Conservation (phyloP, 2,888 invertebrate genomes). For the Octonoba sinensis region DNA sequence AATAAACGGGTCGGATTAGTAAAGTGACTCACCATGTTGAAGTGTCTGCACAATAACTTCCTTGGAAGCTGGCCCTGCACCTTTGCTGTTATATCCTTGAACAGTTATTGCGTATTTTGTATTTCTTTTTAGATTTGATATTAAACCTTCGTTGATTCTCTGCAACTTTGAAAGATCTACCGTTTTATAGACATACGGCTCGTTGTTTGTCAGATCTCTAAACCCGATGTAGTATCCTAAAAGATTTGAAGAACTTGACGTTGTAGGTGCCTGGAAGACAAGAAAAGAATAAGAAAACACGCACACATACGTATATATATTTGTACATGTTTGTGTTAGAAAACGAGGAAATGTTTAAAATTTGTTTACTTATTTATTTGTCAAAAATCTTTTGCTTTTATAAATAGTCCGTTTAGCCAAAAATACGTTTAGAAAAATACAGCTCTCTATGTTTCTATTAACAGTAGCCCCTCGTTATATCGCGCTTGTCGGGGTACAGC, state of each 20-base stretch:
- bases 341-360: too few species aligned
- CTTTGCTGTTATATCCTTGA: constrained; percentile 58
- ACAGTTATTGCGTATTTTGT: constrained; percentile 68
- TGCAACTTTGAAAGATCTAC: constrained; percentile 44
- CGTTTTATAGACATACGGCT: constrained; percentile 54
- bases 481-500: too few species aligned
- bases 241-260: constrained; percentile 17
- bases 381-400: too few species aligned
- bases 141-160: constrained; percentile 60
- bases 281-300: neutral
- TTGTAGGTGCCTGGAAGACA: constrained; percentile 28
- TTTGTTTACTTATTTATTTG: too few species aligned
- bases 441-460: too few species aligned
- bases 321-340: neutral
- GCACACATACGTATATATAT: neutral
- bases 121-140: constrained; percentile 44
- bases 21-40: constrained; percentile 38
- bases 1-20: too few species aligned
- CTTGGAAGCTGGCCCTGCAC: constrained; percentile 53
- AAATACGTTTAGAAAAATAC: too few species aligned
- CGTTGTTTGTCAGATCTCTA: constrained; percentile 37
- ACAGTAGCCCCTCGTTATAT: too few species aligned
- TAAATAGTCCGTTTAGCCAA: too few species aligned
- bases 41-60: constrained; percentile 55
- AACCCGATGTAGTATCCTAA: constrained; percentile 53